Percentiles rank a stretch among this genome's conserved stretches.
These are phyloP conservation scores for Delphinus delphis DNA, from an alignment of 2,113 vertebrate species.

Conservation along the genomic window DNA sequence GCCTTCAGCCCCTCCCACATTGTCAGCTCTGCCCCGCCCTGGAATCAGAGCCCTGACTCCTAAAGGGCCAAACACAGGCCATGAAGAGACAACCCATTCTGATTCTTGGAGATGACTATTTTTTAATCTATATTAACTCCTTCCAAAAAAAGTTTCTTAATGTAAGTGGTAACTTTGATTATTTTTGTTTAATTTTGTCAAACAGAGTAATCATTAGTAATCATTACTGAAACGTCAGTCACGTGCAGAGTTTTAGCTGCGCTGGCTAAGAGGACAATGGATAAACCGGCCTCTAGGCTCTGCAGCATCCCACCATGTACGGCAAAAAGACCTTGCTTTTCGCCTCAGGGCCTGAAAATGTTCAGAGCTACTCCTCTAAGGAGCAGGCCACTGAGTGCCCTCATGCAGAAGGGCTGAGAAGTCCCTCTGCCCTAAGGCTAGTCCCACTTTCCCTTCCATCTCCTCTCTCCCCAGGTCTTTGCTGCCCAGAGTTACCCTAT, in stretches of 20 bases:
- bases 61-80: background rate
- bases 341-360: background rate
- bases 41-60: background rate
- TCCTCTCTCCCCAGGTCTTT: background rate
- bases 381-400: too few species aligned
- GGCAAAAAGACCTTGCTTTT: background rate
- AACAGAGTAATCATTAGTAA: background rate
- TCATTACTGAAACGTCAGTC: background rate
- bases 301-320: accelerated
- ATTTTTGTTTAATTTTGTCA: background rate
- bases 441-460: background rate
- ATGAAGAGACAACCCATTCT: background rate
- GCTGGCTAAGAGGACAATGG: too few species aligned
- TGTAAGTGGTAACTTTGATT: background rate
- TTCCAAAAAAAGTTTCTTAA: background rate
- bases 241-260: background rate
- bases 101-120: background rate
- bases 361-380: background rate
- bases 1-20: background rate
- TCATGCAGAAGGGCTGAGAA: background rate
- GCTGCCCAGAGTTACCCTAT: background rate
- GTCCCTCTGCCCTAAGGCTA: background rate
- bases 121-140: background rate
- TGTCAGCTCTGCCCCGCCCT: background rate
- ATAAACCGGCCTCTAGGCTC: background rate